Conservation (phyloP, 1,140 invertebrate genomes). For the Aethina tumida region DNA sequence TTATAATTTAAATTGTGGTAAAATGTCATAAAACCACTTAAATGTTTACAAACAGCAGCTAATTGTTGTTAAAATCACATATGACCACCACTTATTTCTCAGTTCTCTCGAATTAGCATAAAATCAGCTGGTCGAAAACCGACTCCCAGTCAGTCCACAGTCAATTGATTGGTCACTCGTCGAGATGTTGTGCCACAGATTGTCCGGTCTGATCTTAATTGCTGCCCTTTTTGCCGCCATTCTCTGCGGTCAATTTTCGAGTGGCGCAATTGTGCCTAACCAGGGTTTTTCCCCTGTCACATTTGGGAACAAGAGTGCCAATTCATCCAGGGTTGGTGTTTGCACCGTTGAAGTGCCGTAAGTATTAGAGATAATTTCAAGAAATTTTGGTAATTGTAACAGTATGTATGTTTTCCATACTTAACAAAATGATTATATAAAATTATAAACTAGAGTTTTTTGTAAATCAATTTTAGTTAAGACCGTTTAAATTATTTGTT, state of each 20-base stretch:
- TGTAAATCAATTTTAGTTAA: conserved; percentile 1
- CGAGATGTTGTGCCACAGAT: conserved; percentile 6
- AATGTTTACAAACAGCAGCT: no score
- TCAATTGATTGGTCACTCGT: no score
- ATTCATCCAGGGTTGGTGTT: conserved; percentile 15
- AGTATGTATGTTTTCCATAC: background rate
- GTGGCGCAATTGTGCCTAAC: no score
- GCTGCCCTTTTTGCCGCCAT: background rate
- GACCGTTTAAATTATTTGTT: background rate
- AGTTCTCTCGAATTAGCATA: no score
- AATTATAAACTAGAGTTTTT: no score
- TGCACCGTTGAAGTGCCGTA: conserved; percentile 26
- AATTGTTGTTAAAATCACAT: no score
- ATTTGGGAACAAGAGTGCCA: background rate
- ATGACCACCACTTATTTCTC: no score
- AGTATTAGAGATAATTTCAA: conserved; percentile 11
- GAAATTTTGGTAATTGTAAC: conserved; percentile 3
- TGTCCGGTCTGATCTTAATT: background rate
- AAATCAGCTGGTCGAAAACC: no score
- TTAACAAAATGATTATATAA: background rate
- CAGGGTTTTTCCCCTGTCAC: background rate
- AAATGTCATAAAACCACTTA: no score
- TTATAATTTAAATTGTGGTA: no score
- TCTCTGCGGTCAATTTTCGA: no score
- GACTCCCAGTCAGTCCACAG: no score